Conservation (phyloP, 2,113 vertebrate species). For the Bucco capensis region DNA sequence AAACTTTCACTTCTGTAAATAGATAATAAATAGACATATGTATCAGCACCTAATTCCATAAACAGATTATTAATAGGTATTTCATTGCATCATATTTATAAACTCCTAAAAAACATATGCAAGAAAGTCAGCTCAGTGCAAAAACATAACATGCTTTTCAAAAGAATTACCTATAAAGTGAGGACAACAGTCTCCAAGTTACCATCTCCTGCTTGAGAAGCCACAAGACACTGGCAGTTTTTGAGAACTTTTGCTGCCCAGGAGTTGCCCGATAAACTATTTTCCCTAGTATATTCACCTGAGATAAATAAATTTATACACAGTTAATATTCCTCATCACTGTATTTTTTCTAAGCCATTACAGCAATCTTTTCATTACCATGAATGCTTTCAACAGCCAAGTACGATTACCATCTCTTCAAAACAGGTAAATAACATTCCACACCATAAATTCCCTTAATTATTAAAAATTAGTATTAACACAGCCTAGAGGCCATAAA, state of each 20-base stretch:
- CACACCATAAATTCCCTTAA: not conserved
- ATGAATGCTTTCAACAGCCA: not conserved
- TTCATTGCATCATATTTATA: not conserved
- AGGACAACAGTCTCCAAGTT: constrained; percentile 91
- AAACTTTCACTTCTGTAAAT: not conserved
- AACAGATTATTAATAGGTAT: not conserved
- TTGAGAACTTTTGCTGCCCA: constrained; percentile 90
- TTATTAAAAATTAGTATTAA: not conserved
- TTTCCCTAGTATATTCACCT: constrained; percentile 88
- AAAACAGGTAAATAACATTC: not conserved
- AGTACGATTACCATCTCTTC: not conserved
- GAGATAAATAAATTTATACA: not conserved
- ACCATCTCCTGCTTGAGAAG: constrained; percentile 94
- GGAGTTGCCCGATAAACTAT: constrained; percentile 86
- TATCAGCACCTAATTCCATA: not conserved
- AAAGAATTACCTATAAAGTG: constrained; percentile 86
- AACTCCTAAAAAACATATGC: not conserved
- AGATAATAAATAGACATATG: not conserved
- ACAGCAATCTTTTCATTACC: not conserved
- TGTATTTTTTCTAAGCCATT: not conserved
- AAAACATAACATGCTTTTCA: not conserved
- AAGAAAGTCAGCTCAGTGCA: not conserved
- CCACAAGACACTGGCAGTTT: constrained; percentile 92
- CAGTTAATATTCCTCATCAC: not conserved
- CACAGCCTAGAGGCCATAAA: not conserved